phyloP scores from a whole-genome alignment of 2,113 vertebrate genomes.

The Proteles cristata region DNA sequence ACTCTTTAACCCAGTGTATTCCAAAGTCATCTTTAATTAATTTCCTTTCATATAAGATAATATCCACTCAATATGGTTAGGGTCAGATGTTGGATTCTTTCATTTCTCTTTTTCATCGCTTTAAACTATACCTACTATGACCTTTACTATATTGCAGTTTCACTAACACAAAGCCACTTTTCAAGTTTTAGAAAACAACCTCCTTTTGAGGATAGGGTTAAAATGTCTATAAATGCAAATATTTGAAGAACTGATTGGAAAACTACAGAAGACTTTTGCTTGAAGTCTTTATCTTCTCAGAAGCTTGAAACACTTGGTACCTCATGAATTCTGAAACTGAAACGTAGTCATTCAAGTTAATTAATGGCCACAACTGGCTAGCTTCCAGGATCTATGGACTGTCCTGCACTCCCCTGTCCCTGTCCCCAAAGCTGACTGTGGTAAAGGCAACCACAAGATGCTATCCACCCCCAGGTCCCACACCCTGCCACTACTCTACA shows the following conservation, averaged over 20 bases:
- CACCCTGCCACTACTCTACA: constrained; percentile 60
- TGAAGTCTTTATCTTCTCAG: constrained; percentile 52
- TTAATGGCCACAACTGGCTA: constrained; percentile 31
- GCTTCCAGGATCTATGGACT: constrained; percentile 13
- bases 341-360: constrained; percentile 63
- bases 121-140: neutral
- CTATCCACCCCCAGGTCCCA: neutral
- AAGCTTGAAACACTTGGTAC: constrained; percentile 47
- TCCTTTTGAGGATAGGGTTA: neutral
- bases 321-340: constrained; percentile 62
- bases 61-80: neutral
- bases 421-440: neutral
- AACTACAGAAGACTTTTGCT: constrained; percentile 45
- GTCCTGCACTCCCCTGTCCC: neutral
- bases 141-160: constrained; percentile 20
- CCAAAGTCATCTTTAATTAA: neutral
- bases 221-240: constrained; percentile 10
- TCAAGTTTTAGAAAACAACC: constrained; percentile 39
- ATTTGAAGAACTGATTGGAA: constrained; percentile 40
- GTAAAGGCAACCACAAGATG: constrained; percentile 62
- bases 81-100: constrained; percentile 20
- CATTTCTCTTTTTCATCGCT: constrained; percentile 33
- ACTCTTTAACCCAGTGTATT: neutral
- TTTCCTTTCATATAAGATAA: constrained; percentile 10
- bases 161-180: constrained; percentile 2